phyloP scores from a whole-genome alignment of 1,140 invertebrate genomes.

The Heliconius melpomene region DNA sequence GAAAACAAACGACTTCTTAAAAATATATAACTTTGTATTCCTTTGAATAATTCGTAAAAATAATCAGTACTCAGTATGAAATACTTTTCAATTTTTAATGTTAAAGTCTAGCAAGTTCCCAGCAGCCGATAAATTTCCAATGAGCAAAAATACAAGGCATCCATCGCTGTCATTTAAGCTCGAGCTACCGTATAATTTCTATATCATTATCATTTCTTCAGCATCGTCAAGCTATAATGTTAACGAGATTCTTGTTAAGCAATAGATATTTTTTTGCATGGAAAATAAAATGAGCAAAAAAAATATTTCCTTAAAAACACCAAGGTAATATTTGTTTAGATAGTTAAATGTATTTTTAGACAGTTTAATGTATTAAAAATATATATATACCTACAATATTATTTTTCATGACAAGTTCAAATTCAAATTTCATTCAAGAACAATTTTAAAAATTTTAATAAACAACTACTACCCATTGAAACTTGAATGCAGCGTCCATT shows the following conservation, averaged over 20 bases:
- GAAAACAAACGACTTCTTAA: neutral
- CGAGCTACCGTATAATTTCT: constrained; percentile 15
- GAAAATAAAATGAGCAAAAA: neutral
- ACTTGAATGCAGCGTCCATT: neutral
- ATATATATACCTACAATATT: neutral
- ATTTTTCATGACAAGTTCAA: neutral
- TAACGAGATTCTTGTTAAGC: constrained; percentile 10
- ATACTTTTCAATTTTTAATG: neutral
- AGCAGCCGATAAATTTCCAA: constrained; percentile 14
- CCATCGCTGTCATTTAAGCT: constrained; percentile 3
- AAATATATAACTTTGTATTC: neutral
- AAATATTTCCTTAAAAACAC: neutral
- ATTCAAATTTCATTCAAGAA: neutral
- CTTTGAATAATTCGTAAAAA: neutral
- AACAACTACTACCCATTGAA: neutral
- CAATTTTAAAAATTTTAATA: neutral
- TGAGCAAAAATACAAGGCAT: constrained; percentile 13
- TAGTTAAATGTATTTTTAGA: neutral
- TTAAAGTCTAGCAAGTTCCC: neutral
- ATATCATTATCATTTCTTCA: constrained; percentile 11
- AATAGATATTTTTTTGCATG: neutral
- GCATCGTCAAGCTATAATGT: constrained; percentile 6
- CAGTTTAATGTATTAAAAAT: neutral
- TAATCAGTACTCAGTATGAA: neutral
- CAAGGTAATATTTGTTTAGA: no score